Evolutionary conservation across 2,797 vertebrate genomes (phyloP).

Genomic region (Tangara arthus): DNA sequence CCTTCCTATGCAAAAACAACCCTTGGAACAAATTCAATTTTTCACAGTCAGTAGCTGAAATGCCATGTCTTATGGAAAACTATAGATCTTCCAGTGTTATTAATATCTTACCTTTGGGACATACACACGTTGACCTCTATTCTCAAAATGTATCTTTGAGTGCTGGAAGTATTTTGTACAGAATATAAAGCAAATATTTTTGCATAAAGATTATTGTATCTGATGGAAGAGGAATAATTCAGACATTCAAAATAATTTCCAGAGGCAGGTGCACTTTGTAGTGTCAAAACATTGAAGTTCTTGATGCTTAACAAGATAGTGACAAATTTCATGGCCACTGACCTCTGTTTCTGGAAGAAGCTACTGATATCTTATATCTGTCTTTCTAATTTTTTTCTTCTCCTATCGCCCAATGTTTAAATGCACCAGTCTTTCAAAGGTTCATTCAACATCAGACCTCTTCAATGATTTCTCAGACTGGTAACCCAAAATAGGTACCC

Average conservation of each 20-base stretch:
- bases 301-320: background rate
- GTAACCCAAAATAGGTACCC: background rate
- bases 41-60: conserved; percentile 35
- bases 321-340: background rate
- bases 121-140: background rate
- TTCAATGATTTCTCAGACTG: background rate
- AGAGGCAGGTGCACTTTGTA: background rate
- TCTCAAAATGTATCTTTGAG: conserved; percentile 11
- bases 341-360: background rate
- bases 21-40: conserved; percentile 42
- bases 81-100: conserved; percentile 45
- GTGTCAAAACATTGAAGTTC: background rate
- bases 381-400: background rate
- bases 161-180: background rate
- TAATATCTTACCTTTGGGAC: conserved; percentile 46
- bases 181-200: background rate
- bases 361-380: background rate
- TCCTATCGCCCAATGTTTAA: background rate
- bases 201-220: background rate
- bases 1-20: conserved; percentile 36
- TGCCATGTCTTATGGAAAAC: conserved; percentile 7
- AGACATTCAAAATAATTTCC: conserved; percentile 11
- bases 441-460: background rate
- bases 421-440: background rate
- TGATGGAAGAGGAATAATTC: background rate